Conservation (phyloP, 2,113 vertebrate genomes). For the Leiothrix lutea region DNA sequence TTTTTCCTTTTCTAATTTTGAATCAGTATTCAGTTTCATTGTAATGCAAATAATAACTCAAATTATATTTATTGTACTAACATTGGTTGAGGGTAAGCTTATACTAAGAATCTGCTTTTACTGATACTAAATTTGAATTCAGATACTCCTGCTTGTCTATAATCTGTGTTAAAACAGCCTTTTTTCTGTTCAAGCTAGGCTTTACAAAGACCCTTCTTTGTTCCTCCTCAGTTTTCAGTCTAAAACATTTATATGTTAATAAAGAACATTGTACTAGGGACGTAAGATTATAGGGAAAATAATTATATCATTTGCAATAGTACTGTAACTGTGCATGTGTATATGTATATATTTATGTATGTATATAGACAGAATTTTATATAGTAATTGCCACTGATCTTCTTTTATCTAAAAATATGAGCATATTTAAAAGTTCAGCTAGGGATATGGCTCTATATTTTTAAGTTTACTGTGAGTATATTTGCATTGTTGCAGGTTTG, state of each 20-base stretch:
- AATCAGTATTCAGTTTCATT: background rate
- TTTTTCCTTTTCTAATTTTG: background rate
- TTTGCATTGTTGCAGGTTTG: background rate
- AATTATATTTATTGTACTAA: background rate
- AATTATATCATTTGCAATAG: background rate
- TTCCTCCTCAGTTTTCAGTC: background rate
- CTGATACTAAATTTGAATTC: background rate
- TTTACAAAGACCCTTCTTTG: background rate
- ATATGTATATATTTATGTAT: background rate
- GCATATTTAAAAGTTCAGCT: background rate
- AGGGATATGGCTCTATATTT: background rate
- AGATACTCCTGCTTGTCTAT: background rate
- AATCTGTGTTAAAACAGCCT: background rate
- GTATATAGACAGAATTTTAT: background rate
- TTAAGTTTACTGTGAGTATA: background rate
- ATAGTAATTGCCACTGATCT: background rate
- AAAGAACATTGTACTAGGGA: background rate
- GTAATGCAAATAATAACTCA: background rate
- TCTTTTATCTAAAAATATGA: background rate
- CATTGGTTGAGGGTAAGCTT: background rate
- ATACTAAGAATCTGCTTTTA: background rate
- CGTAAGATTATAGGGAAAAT: background rate
- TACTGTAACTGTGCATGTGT: background rate
- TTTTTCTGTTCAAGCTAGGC: background rate
- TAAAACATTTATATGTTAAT: background rate